Percentiles rank a stretch among this genome's conserved stretches.
Conservation (phyloP, 2,797 vertebrate genomes). For the Centroberyx gerrardi region DNA sequence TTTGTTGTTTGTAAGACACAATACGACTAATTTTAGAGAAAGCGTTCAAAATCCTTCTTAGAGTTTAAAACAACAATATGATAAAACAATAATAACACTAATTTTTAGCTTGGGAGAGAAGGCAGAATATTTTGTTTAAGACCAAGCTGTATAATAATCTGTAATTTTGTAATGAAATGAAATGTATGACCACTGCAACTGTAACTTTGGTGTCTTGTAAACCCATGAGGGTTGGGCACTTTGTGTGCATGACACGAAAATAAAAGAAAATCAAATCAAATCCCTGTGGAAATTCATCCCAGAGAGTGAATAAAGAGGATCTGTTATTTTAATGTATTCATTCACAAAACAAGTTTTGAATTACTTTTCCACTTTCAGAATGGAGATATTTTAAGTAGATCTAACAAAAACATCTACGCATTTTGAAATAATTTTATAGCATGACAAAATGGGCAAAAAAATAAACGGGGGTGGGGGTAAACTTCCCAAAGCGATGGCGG, state of each 20-base stretch:
- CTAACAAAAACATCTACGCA: neutral
- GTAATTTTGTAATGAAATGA: too few relatives aligned
- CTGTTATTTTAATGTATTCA: neutral
- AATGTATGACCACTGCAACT: too few relatives aligned
- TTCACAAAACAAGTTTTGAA: neutral
- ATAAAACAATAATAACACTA: too few relatives aligned
- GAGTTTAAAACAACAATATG: neutral
- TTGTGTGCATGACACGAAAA: too few relatives aligned
- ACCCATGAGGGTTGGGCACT: too few relatives aligned
- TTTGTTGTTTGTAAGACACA: conserved; percentile 4
- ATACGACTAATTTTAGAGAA: neutral
- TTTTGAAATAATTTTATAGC: conserved; percentile 1
- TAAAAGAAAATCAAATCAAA: too few relatives aligned
- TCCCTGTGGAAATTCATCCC: too few relatives aligned
- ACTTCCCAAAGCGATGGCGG: conserved; percentile 29
- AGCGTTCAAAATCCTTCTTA: neutral
- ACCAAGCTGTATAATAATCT: too few relatives aligned
- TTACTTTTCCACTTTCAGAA: neutral
- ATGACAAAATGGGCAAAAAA: neutral
- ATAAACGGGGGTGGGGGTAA: neutral
- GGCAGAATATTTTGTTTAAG: too few relatives aligned
- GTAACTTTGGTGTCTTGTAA: too few relatives aligned
- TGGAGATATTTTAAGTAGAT: conserved; percentile 23
- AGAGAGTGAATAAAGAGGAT: neutral
- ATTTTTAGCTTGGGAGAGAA: too few relatives aligned